Conservation (phyloP, 2,888 invertebrate genomes). For the Ernsta delagoae region DNA sequence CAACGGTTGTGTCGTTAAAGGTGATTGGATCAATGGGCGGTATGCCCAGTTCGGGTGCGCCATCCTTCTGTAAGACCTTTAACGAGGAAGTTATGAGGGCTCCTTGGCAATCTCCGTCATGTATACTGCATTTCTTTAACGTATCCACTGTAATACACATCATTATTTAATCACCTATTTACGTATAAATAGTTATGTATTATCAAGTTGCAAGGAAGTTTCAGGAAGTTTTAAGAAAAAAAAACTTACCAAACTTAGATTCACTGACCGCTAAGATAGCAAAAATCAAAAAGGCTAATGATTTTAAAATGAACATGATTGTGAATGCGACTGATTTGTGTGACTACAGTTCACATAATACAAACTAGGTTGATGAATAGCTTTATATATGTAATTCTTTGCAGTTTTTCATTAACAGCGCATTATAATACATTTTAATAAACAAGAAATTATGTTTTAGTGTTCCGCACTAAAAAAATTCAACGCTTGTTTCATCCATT, state of each 20-base stretch:
- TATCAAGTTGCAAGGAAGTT: too few species aligned
- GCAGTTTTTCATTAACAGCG: background rate
- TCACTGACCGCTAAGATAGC: conserved; percentile 9
- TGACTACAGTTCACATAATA: conserved; percentile 15
- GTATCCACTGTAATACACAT: conserved; percentile 59
- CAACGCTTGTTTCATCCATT: too few species aligned
- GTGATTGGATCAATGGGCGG: conserved; percentile 54
- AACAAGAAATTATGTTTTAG: background rate
- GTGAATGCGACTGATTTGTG: background rate
- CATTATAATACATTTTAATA: background rate
- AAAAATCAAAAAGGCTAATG: background rate
- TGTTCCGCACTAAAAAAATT: background rate
- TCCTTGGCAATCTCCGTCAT: conserved; percentile 52
- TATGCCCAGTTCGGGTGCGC: conserved; percentile 51
- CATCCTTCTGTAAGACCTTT: conserved; percentile 47
- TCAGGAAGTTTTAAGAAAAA: background rate
- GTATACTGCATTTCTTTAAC: conserved; percentile 52
- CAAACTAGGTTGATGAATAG: background rate
- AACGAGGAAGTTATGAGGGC: conserved; percentile 45
- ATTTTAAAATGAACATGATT: conserved; percentile 14
- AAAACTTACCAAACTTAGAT: conserved; percentile 37
- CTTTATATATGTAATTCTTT: conserved; percentile 14
- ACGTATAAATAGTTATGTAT: too few species aligned
- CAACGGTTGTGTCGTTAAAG: conserved; percentile 48
- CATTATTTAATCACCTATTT: too few species aligned